phyloP scores from a whole-genome alignment of 2,113 vertebrate species.

The Ornithorhynchus anatinus region DNA sequence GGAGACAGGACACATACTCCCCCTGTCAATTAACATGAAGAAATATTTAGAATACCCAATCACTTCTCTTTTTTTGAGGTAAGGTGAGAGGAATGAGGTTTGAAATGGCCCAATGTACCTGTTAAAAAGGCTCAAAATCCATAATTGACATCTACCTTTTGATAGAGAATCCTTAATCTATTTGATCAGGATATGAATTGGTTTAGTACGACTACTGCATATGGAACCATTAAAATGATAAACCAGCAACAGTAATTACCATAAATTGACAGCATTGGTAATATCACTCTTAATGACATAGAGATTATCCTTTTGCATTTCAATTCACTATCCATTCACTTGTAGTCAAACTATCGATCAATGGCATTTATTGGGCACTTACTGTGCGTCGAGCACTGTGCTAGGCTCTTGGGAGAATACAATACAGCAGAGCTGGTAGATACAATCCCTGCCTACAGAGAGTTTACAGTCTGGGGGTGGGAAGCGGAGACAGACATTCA shows the following conservation, averaged over 20 bases:
- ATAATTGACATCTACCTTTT: slow-evolving; percentile 26
- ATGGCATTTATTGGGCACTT: no score
- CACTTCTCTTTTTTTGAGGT: no score
- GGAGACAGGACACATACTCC: slow-evolving; percentile 96
- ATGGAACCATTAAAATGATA: background rate
- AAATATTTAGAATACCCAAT: slow-evolving; percentile 36
- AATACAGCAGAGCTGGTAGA: no score
- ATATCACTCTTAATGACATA: background rate
- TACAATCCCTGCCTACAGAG: no score
- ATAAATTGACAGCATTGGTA: background rate
- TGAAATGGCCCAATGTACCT: slow-evolving; percentile 73
- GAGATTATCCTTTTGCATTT: no score
- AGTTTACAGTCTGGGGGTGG: no score
- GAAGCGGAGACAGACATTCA: no score
- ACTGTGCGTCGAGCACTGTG: no score
- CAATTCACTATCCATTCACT: no score
- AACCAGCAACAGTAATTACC: background rate
- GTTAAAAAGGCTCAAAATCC: slow-evolving; percentile 56
- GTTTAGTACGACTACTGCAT: background rate
- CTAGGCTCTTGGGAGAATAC: no score
- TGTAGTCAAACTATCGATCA: no score
- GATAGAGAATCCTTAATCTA: background rate
- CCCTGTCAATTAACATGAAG: slow-evolving; percentile 79
- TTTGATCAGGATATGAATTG: background rate
- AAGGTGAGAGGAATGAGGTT: slow-evolving; percentile 68